Conservation (phyloP, 2,888 invertebrate species). For the Lepeophtheirus nordmannii region DNA sequence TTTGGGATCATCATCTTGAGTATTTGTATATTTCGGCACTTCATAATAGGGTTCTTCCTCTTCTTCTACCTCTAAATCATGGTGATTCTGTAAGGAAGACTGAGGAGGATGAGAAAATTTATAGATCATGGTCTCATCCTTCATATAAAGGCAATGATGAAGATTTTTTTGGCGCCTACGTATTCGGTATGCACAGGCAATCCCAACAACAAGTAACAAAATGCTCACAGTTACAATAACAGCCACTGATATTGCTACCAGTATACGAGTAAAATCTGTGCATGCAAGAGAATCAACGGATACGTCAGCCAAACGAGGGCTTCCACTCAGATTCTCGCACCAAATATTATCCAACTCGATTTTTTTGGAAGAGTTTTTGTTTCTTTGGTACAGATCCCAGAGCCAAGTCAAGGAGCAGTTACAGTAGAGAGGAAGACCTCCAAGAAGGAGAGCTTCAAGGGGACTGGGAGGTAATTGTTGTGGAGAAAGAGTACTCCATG, state of each 20-base stretch:
- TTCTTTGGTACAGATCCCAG: conserved; percentile 18
- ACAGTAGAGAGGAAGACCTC: conserved; percentile 17
- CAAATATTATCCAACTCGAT: not conserved
- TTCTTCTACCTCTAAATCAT: not conserved
- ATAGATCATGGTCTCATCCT: conserved; percentile 23
- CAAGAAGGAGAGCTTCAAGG: conserved; percentile 4
- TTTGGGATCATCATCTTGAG: not conserved
- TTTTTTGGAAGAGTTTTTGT: not conserved
- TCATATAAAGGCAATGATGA: conserved; percentile 12
- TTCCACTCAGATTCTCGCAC: not conserved
- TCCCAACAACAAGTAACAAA: not conserved
- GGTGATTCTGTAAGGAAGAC: not conserved
- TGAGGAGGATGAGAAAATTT: not conserved
- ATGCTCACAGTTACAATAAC: conserved; percentile 13
- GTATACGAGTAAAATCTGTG: conserved; percentile 10
- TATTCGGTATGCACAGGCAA: conserved; percentile 6
- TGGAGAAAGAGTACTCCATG: conserved; percentile 17
- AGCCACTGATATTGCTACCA: conserved; percentile 6
- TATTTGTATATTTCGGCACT: conserved; percentile 6
- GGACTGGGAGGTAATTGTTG: conserved; percentile 8
- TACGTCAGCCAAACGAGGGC: conserved; percentile 7
- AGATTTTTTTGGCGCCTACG: not conserved
- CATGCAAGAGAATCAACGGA: conserved; percentile 16
- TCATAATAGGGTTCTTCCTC: conserved; percentile 20
- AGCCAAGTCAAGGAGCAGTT: conserved; percentile 23